These are phyloP conservation scores for Lucilia sericata DNA, from an alignment of 1,140 invertebrate species.

Conservation along the genomic window DNA sequence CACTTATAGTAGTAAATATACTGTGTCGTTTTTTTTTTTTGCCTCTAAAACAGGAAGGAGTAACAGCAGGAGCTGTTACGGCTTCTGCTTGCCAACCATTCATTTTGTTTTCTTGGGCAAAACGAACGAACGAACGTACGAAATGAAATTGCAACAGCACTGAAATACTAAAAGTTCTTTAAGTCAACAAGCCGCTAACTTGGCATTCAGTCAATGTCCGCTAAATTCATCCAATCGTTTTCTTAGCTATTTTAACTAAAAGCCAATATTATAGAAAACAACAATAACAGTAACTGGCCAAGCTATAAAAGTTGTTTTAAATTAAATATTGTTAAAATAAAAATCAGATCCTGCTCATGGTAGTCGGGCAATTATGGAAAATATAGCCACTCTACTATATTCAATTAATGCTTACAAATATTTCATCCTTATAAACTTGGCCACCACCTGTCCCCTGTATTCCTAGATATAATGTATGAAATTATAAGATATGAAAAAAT, in stretches of 20 bases:
- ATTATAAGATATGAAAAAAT: not conserved
- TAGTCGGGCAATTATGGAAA: too few relatives aligned
- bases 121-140: not conserved
- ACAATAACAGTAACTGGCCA: not conserved
- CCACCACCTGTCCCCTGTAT: not conserved
- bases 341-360: too few relatives aligned
- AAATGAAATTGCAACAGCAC: not conserved
- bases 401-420: too few relatives aligned
- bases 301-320: too few relatives aligned
- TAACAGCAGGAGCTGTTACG: slow-evolving; percentile 45
- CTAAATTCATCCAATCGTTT: slow-evolving; percentile 12
- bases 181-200: slow-evolving; percentile 25
- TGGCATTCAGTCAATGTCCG: slow-evolving; percentile 28
- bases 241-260: slow-evolving; percentile 24
- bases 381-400: too few relatives aligned
- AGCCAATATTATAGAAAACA: not conserved
- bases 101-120: not conserved
- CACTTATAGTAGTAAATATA: not conserved
- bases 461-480: not conserved
- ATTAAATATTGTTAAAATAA: too few relatives aligned
- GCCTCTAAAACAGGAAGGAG: slow-evolving; percentile 36
- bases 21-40: too few relatives aligned
- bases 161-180: not conserved
- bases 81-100: not conserved
- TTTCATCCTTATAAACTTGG: not conserved